phyloP scores from a whole-genome alignment of 23 tunicate genomes.

The Clavelina lepadiformis region DNA sequence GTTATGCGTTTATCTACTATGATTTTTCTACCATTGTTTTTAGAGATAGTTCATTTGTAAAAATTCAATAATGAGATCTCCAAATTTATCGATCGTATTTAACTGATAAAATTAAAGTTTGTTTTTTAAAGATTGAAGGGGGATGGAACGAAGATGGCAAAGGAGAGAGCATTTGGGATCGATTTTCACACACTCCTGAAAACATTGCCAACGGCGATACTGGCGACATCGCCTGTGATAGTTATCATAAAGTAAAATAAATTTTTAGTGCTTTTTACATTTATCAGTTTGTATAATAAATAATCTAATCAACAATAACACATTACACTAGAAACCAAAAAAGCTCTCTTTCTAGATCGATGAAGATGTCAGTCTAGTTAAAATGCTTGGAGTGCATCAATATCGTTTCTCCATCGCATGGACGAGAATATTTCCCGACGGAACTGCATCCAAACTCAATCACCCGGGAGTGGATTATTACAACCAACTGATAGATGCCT shows the following conservation, averaged over 20 bases:
- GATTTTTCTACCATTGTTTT: no score
- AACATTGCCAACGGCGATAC: conserved; percentile 76
- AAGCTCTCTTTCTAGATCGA: conserved; percentile 14
- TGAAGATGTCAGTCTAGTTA: conserved; percentile 82
- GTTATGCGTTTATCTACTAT: no score
- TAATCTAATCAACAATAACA: no score
- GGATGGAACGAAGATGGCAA: conserved; percentile 99
- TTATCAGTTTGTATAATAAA: not conserved
- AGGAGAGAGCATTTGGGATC: conserved; percentile 93
- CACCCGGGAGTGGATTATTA: conserved; percentile 88
- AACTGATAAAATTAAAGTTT: no score
- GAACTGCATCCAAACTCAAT: conserved; percentile 51
- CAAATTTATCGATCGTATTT: no score
- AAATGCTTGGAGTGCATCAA: conserved; percentile 70
- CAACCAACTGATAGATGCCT: conserved; percentile 57
- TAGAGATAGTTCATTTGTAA: no score
- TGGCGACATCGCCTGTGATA: conserved; percentile 97
- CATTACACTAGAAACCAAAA: no score
- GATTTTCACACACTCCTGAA: conserved; percentile 57
- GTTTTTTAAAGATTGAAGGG: conserved; percentile 78
- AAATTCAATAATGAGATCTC: no score
- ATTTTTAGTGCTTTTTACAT: not conserved
- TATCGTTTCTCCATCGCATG: conserved; percentile 92
- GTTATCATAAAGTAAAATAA: conserved; percentile 92
- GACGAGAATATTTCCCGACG: conserved; percentile 91